Evolutionary conservation across 2,113 vertebrate genomes (phyloP), one percentile per base, ranked within the genome.

Genomic region (Sterrhoptilus dennistouni): DNA sequence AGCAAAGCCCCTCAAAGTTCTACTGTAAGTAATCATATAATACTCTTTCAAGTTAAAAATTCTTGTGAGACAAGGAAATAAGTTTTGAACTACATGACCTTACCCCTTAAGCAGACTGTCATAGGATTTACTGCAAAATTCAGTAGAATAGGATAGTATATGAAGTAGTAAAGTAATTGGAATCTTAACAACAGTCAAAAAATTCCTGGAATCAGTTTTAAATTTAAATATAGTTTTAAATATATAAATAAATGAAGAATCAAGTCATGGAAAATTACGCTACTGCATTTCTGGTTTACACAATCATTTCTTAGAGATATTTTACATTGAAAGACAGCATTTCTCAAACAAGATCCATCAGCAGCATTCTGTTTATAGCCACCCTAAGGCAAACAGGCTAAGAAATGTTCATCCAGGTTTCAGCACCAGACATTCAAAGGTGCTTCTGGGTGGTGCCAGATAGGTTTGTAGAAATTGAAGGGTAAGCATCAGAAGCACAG

Each of bases 61-160:
- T 75, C 47, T 90, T 89, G 52, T 57, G 54, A 94, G 90, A 92
- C 71, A 71, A 59, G 15, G 12, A 95, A 95, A 91, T 25, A 49
- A 83, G 36, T 88, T 96, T 66, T 38, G 6, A 95, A 95, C 45
- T 44, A n/a, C 27, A 36, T 7, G 19, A 47, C 18, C 38, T 65
- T 75, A 79, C 11, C 47, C 79, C 52, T 60, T 63, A 83, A 83
- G 68, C 63, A 87, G 89, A 24, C 53, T 81, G 33, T 71, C 63
- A 19, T 20, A 95, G 92, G 69, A 80, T 69, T 95, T 90, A 92
- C 18, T 60, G 60, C 23, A 88, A 35, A 83, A 83, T 66, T 59
- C 85, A 87, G 81, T 19, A 95, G 12, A 91, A 95, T 12, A 19
- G 59, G 22, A 91, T 36, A 77, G 44, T 52, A n/a, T n/a, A 87